Conservation (phyloP, 2,113 vertebrate species). For the Myocastor coypus region DNA sequence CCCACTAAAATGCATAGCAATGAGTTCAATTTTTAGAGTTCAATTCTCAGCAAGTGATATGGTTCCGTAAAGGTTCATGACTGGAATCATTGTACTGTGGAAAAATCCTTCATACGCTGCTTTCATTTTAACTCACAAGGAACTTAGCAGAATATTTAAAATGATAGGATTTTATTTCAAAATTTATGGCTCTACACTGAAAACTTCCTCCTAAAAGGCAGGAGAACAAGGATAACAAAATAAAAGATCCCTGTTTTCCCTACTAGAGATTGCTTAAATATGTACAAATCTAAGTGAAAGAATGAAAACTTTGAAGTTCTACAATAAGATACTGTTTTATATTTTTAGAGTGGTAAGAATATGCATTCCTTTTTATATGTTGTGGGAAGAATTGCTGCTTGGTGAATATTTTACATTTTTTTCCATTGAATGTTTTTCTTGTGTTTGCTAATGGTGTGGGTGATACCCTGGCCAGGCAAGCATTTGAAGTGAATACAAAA, state of each 20-base stretch:
- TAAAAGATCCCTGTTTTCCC: not conserved
- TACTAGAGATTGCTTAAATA: not conserved
- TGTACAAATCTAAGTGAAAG: conserved; percentile 32
- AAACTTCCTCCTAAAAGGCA: conserved; percentile 2
- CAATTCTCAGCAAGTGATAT: conserved; percentile 57
- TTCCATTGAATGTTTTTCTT: not conserved
- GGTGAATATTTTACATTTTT: not conserved
- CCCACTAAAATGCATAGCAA: conserved; percentile 55
- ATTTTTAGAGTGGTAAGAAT: not conserved
- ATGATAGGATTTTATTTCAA: conserved; percentile 17
- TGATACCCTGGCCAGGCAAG: not conserved
- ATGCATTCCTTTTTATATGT: not conserved
- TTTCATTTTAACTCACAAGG: not conserved
- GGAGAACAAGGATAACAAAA: not conserved
- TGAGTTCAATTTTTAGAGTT: conserved; percentile 64
- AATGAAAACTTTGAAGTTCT: not conserved
- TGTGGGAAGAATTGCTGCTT: not conserved
- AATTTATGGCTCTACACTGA: not conserved
- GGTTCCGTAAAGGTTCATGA: conserved; percentile 62
- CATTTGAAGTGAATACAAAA: not conserved
- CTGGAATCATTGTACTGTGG: not conserved
- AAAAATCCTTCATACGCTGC: conserved; percentile 6
- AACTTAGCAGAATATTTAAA: not conserved
- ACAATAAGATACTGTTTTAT: not conserved
- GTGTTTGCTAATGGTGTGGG: not conserved